Percentiles rank a stretch among this genome's conserved stretches.
Conservation (phyloP, 1,140 invertebrate species). For the Acyrthosiphon pisum region DNA sequence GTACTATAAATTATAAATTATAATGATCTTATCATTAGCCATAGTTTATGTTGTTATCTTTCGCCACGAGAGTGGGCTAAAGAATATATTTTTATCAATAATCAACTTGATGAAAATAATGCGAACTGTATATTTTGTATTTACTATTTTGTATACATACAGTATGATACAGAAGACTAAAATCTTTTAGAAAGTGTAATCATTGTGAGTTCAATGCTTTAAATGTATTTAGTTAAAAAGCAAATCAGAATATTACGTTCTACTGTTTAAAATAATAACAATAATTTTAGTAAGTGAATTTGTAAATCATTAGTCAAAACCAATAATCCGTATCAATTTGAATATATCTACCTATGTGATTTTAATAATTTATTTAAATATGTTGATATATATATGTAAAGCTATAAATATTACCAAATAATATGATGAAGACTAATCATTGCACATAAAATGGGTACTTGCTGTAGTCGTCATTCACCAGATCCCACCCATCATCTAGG, state of each 20-base stretch:
- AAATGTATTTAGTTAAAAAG: not conserved
- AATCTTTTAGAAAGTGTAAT: not conserved
- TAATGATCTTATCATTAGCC: not conserved
- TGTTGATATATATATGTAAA: not conserved
- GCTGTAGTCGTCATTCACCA: conserved; percentile 61
- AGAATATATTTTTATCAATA: conserved; percentile 43
- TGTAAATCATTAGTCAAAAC: too few relatives aligned
- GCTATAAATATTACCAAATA: not conserved
- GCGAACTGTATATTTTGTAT: not conserved
- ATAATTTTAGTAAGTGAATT: not conserved
- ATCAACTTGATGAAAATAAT: conserved; percentile 10
- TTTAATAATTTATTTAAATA: not conserved
- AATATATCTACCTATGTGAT: not conserved
- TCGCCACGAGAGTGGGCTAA: conserved; percentile 25
- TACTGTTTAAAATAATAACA: not conserved
- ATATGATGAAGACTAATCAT: conserved; percentile 16
- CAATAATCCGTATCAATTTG: not conserved
- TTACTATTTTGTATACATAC: conserved; percentile 24
- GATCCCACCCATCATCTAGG: conserved; percentile 60
- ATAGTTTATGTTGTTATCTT: not conserved
- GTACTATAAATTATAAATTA: too few relatives aligned
- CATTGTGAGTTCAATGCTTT: not conserved
- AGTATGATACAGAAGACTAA: not conserved
- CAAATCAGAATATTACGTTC: not conserved
- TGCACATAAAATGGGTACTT: conserved; percentile 61